These are phyloP conservation scores for Danionella cerebrum DNA, from an alignment of 2,113 vertebrate species.

Conservation along the genomic window DNA sequence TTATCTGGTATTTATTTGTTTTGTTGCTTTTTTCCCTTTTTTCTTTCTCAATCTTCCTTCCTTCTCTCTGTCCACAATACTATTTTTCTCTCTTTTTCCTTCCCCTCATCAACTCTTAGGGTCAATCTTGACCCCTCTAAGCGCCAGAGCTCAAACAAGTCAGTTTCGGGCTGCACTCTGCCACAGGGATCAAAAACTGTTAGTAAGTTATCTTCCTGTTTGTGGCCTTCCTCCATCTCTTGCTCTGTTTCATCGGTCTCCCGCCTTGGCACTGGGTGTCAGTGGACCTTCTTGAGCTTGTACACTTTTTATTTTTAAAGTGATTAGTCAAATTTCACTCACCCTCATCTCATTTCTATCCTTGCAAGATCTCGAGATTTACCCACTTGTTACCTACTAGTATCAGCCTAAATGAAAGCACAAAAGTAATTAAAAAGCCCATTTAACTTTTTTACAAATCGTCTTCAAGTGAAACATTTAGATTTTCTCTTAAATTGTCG, in stretches of 20 bases:
- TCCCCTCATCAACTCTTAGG: constrained; percentile 68
- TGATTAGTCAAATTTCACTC: background rate
- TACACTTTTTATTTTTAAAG: background rate
- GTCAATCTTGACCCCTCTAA: constrained; percentile 97
- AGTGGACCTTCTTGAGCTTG: constrained; percentile 38
- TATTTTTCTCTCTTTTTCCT: constrained; percentile 43
- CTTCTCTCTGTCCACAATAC: constrained; percentile 22
- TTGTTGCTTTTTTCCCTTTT: constrained; percentile 48
- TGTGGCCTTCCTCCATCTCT: constrained; percentile 52
- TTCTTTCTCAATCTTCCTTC: constrained; percentile 43
- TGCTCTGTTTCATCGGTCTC: constrained; percentile 25
- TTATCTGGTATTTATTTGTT: constrained; percentile 53
- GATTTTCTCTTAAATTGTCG: too few relatives aligned
- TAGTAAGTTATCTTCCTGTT: constrained; percentile 76
- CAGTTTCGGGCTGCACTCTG: constrained; percentile 86
- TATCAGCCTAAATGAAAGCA: too few relatives aligned
- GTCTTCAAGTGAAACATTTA: too few relatives aligned
- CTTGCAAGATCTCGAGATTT: background rate
- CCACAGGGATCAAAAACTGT: constrained; percentile 93
- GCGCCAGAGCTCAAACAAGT: constrained; percentile 94
- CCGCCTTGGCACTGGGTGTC: constrained; percentile 1
- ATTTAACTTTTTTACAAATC: too few relatives aligned
- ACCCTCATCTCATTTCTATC: background rate
- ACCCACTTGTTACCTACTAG: too few relatives aligned
- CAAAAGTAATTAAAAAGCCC: too few relatives aligned